Percentiles rank a stretch among this genome's conserved stretches.
Conservation (phyloP, 2,888 invertebrate species). For the Drosophila paranaensis region DNA sequence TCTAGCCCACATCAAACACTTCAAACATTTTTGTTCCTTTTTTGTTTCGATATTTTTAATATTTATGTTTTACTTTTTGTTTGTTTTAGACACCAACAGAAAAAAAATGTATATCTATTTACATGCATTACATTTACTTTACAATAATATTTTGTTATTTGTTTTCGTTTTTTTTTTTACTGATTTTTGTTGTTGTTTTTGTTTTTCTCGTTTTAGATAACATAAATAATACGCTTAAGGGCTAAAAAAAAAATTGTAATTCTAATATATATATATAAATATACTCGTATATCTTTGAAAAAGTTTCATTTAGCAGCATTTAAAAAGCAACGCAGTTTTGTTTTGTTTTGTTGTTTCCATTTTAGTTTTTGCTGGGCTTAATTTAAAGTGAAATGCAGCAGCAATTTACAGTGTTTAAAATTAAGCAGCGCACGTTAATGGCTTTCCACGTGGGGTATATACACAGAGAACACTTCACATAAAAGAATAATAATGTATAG, state of each 20-base stretch:
- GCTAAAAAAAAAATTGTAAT: conserved; percentile 36
- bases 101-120: conserved; percentile 59
- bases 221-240: conserved; percentile 63
- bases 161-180: not conserved
- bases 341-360: conserved; percentile 3
- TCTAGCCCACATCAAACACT: not conserved
- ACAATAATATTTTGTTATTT: conserved; percentile 36
- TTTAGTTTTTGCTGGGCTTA: not conserved
- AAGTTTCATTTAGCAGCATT: conserved; percentile 45
- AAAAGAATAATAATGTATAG: conserved; percentile 13
- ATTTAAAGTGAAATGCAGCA: conserved; percentile 35
- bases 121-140: conserved; percentile 72
- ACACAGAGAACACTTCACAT: conserved; percentile 50
- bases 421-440: conserved; percentile 36
- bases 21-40: not conserved
- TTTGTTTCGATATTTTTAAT: conserved; percentile 36
- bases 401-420: conserved; percentile 39
- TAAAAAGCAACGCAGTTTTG: conserved; percentile 35
- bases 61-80: conserved; percentile 27
- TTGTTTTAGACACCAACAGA: conserved; percentile 54
- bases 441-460: conserved; percentile 27
- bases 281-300: conserved; percentile 59
- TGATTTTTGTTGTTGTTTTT: not conserved
- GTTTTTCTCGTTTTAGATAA: conserved; percentile 13
- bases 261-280: conserved; percentile 20